Evolutionary conservation across 1,140 invertebrate genomes (phyloP), one percentile per base, ranked within the genome.

Genomic region (Solenopsis invicta): DNA sequence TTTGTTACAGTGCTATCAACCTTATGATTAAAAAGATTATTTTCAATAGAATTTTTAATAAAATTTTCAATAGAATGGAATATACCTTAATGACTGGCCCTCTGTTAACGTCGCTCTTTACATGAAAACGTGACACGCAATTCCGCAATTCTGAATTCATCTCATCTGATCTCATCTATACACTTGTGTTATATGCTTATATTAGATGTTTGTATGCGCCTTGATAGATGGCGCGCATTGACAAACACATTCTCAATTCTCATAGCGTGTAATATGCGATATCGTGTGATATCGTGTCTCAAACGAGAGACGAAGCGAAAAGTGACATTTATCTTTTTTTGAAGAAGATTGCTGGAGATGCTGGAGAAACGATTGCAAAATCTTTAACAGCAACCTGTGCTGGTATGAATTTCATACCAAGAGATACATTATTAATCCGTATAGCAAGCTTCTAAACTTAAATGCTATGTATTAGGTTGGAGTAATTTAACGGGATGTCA

Each of bases 301-400:
- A 64, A 50, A n/a, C 18, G n/a, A 9, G n/a, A 75, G 37, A 37
- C 24, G 8, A 45, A 37, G 56, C 5, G 18, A 78, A 6, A 34
- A 66, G 71, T 81, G 37, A n/a, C 21, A 81, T 61, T 89, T 74
- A 50, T 18, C 52, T 45, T 62, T 81, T 52, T 61, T 59, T n/a
- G 21, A 71, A 41, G 64, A 89, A 86, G 41, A 86, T 80, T 67
- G 64, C 16, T 75, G 4, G 16, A 62, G 54, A 77, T 67, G 64
- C 16, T 75, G 4, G 16, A 62, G 48, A 77, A 59, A n/a, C 1
- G 5, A 71, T 71, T 59, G 45, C 61, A 76, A 75, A 59, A 88
- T 67, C 6, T 77, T 74, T 77, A 41, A 67, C n/a, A 29, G n/a
- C 59, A 64, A 5, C 13, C 21, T 34, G 13, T 56, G 4, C 2